A percentile compares a stretch with the other conserved stretches of the same genome.
phyloP scores from a whole-genome alignment of 1,140 invertebrate genomes.

The Stegodyphus dumicola region DNA sequence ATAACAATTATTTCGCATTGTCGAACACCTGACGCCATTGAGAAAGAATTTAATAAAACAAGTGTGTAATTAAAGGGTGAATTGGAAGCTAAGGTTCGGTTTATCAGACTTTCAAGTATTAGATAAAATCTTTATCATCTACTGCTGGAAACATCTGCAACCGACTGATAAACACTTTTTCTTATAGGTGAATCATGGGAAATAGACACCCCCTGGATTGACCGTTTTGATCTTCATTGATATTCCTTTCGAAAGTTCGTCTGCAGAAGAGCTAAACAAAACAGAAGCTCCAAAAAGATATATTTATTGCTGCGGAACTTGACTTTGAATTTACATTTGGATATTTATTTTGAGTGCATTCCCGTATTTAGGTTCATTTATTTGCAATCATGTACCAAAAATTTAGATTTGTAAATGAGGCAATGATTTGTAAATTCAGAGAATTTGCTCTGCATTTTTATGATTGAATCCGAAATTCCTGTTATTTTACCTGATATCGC shows the following conservation, averaged over 20 bases:
- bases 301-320: neutral
- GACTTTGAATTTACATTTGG: neutral
- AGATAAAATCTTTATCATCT: slow-evolving; percentile 35
- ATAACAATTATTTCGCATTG: too few species aligned
- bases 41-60: neutral
- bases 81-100: slow-evolving; percentile 3
- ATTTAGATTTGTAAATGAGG: neutral
- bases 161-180: slow-evolving; percentile 51
- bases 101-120: slow-evolving; percentile 27
- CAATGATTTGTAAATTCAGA: too few species aligned
- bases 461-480: too few species aligned
- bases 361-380: neutral
- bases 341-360: neutral
- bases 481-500: too few species aligned
- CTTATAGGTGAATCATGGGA: slow-evolving; percentile 32
- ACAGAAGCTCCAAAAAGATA: neutral
- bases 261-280: neutral
- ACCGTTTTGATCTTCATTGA: neutral
- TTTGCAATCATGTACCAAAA: neutral
- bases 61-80: neutral
- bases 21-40: too few species aligned
- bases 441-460: too few species aligned
- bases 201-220: slow-evolving; percentile 34
- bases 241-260: neutral
- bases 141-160: slow-evolving; percentile 47